These are phyloP conservation scores for Erpetoichthys calabaricus DNA, from an alignment of 2,797 vertebrate genomes.

Conservation along the genomic window DNA sequence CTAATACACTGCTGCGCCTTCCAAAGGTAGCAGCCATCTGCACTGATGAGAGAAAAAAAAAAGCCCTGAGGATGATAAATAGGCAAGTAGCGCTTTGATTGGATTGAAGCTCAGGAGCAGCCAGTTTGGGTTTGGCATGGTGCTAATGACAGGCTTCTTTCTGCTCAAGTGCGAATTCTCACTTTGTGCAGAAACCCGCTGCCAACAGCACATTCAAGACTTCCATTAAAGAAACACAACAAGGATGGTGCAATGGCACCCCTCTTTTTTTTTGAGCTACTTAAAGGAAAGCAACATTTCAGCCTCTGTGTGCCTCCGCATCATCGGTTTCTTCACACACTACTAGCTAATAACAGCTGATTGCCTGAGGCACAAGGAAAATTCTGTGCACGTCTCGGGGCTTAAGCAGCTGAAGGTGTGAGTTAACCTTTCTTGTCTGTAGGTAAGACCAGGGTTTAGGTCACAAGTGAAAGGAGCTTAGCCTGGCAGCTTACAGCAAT, in stretches of 20 bases:
- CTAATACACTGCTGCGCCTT: constrained; percentile 46
- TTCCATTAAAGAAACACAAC: constrained; percentile 3
- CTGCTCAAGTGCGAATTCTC: constrained; percentile 27
- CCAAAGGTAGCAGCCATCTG: constrained; percentile 63
- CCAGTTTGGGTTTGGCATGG: constrained; percentile 55
- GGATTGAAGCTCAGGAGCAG: constrained; percentile 53
- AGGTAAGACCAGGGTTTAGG: too few relatives aligned
- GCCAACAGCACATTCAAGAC: constrained; percentile 6
- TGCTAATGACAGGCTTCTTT: constrained; percentile 55
- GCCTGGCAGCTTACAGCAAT: too few relatives aligned
- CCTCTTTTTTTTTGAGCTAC: background rate
- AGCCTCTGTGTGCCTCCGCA: background rate
- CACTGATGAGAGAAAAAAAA: constrained; percentile 40
- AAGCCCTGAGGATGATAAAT: constrained; percentile 64
- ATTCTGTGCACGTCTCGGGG: too few relatives aligned
- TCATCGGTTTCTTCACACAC: constrained; percentile 3
- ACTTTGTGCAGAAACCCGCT: constrained; percentile 18
- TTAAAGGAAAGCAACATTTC: too few relatives aligned
- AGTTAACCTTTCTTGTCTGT: too few relatives aligned
- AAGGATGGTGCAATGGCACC: background rate
- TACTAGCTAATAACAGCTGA: too few relatives aligned
- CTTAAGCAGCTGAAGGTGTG: too few relatives aligned
- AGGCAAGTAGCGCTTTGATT: constrained; percentile 59
- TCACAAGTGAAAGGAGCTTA: too few relatives aligned
- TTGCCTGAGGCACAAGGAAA: too few relatives aligned